Conservation (phyloP, 2,797 vertebrate species). For the Euthynnus affinis region DNA sequence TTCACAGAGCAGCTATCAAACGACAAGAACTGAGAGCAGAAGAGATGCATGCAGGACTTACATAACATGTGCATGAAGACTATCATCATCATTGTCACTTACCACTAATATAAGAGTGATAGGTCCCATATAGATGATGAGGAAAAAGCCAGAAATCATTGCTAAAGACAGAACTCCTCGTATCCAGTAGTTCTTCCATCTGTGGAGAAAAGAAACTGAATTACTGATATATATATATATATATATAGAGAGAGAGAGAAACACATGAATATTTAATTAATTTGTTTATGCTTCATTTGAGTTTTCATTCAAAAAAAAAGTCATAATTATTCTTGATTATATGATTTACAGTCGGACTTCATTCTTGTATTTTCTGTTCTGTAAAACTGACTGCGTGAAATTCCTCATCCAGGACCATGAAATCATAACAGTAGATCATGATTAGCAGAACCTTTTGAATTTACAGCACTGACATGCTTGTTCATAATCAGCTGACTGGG, state of each 20-base stretch:
- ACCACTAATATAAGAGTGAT: slow-evolving; percentile 91
- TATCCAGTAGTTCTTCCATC: slow-evolving; percentile 99
- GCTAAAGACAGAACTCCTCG: slow-evolving; percentile 94
- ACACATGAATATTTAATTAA: not conserved
- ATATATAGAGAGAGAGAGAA: no score
- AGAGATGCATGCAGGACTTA: not conserved
- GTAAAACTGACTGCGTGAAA: not conserved
- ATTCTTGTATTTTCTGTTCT: not conserved
- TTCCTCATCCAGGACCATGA: not conserved
- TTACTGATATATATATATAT: not conserved
- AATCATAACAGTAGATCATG: not conserved
- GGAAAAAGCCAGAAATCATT: slow-evolving; percentile 94
- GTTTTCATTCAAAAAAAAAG: not conserved
- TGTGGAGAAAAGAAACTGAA: slow-evolving; percentile 65
- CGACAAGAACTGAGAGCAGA: not conserved
- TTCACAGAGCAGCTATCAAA: not conserved
- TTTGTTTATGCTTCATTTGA: not conserved
- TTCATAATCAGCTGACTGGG: slow-evolving; percentile 16
- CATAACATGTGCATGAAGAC: not conserved
- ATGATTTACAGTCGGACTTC: not conserved
- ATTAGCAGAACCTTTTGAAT: no score
- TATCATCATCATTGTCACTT: slow-evolving; percentile 36
- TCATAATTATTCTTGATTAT: no score
- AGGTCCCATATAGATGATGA: slow-evolving; percentile 96
- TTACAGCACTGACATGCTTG: not conserved